Evolutionary conservation across 2,797 vertebrate genomes (phyloP).

Genomic region (Acanthopagrus latus): DNA sequence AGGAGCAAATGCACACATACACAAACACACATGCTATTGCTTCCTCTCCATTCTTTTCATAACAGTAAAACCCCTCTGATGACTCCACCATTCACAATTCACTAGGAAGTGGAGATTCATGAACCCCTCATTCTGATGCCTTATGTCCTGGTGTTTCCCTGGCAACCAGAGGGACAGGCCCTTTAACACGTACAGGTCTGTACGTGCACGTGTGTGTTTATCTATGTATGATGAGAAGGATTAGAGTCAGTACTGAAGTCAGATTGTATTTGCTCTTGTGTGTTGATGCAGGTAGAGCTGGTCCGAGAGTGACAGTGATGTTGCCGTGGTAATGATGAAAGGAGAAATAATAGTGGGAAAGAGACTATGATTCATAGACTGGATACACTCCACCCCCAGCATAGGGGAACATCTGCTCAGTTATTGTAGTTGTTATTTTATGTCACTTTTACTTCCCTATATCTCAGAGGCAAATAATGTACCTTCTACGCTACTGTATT

Average conservation of each 20-base stretch:
- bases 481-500: too few relatives aligned
- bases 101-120: conserved; percentile 79
- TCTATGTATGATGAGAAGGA: neutral
- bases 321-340: conserved; percentile 82
- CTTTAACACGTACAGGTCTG: conserved; percentile 74
- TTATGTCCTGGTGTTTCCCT: conserved; percentile 81
- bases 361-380: conserved; percentile 67
- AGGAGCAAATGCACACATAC: neutral
- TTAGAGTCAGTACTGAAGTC: neutral
- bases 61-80: conserved; percentile 28
- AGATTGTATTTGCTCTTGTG: conserved; percentile 20
- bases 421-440: too few relatives aligned
- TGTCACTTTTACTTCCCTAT: too few relatives aligned
- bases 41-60: conserved; percentile 19
- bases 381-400: conserved; percentile 78
- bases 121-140: conserved; percentile 74
- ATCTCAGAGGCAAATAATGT: too few relatives aligned
- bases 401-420: too few relatives aligned
- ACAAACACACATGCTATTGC: neutral
- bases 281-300: conserved; percentile 76
- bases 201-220: conserved; percentile 37
- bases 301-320: conserved; percentile 78
- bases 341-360: conserved; percentile 72
- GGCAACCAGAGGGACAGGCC: conserved; percentile 74
- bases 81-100: conserved; percentile 66